Evolutionary conservation across 2,113 vertebrate genomes (phyloP).

Genomic region (Orycteropus afer): DNA sequence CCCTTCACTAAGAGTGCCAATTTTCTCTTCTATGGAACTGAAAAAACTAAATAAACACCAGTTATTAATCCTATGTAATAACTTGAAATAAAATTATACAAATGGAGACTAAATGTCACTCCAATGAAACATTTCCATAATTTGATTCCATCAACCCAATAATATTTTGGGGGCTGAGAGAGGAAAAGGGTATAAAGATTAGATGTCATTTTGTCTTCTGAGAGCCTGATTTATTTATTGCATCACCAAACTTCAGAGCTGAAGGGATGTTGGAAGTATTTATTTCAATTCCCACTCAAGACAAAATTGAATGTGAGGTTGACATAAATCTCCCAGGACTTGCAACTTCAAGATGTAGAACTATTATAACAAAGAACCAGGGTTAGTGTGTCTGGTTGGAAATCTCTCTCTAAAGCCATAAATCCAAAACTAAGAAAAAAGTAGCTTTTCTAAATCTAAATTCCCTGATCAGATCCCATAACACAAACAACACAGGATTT

Average conservation of each 20-base stretch:
- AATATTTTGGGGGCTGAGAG: neutral
- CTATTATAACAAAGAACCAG: neutral
- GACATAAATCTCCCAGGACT: neutral
- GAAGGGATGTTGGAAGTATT: neutral
- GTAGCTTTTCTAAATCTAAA: neutral
- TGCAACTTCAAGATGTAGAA: neutral
- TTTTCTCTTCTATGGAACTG: neutral
- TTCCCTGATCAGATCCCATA: neutral
- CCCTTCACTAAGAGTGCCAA: neutral
- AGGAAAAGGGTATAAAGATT: neutral
- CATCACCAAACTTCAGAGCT: neutral
- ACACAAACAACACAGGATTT: neutral
- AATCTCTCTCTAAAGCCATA: neutral
- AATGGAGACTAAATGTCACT: neutral
- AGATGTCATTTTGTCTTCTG: neutral
- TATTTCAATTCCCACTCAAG: neutral
- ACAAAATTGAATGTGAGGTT: neutral
- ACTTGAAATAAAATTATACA: neutral
- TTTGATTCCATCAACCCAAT: neutral
- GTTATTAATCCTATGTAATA: neutral
- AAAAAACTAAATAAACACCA: neutral
- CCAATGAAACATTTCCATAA: conserved; percentile 28
- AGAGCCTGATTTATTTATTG: neutral
- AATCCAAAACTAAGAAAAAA: neutral
- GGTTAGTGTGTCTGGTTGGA: neutral